These are phyloP conservation scores for Brachynemurus nebulosus DNA, from an alignment of 2,888 invertebrate species.

Conservation along the genomic window DNA sequence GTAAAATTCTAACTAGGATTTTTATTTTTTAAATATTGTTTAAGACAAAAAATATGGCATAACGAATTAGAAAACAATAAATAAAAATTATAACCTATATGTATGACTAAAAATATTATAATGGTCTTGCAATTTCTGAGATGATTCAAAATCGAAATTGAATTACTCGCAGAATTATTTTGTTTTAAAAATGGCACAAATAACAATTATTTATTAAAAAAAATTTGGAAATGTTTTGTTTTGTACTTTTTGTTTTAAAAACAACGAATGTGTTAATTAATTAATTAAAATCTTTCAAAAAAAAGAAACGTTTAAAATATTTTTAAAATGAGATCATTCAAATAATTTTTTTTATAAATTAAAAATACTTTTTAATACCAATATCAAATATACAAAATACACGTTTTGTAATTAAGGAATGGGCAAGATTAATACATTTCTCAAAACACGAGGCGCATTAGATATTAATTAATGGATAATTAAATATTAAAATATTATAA, in stretches of 20 bases:
- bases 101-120: not conserved
- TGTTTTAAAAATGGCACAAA: not conserved
- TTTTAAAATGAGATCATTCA: conserved; percentile 2
- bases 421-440: too few relatives aligned
- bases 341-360: too few relatives aligned
- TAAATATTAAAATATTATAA: too few relatives aligned
- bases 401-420: not conserved
- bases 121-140: too few relatives aligned
- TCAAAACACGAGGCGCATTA: too few relatives aligned
- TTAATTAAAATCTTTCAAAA: too few relatives aligned
- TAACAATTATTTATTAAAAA: conserved; percentile 1
- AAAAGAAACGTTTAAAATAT: too few relatives aligned
- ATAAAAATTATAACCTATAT: not conserved
- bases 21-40: not conserved
- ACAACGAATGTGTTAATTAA: too few relatives aligned
- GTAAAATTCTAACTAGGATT: conserved; percentile 1
- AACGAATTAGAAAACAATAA: not conserved
- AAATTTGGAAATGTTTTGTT: not conserved
- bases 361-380: too few relatives aligned
- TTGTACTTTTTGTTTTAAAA: conserved; percentile 1
- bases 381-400: not conserved
- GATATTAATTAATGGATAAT: too few relatives aligned
- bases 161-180: not conserved
- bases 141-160: too few relatives aligned
- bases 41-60: not conserved